Base-by-base conservation (phyloP, 2,797 vertebrate species). In the Clarias platycephalus region DNA sequence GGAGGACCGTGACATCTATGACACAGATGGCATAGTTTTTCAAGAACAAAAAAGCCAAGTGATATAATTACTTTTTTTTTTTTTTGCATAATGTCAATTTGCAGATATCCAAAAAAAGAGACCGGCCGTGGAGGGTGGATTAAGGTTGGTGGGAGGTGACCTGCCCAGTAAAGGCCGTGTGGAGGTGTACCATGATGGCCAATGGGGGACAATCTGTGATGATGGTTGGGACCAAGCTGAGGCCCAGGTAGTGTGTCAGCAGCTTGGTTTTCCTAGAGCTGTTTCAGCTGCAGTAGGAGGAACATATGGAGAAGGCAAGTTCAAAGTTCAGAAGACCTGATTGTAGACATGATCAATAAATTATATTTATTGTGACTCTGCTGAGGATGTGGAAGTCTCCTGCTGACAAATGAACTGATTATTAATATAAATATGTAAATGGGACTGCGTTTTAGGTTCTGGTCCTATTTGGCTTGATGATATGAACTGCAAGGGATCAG, bases 181-280 rank as follows among this genome's bases (percentile, higher is more conserved):
- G 80, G 94, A 95, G 88, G 55, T 95, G 84, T 95, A 90, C 83
- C 93, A 95, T 15, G 16, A 89, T 3, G 91, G 92, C 1, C 44
- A 83, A 79, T 95, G 94, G 94, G 94, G 95, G 16, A 94, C 94
- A 0, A 92, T 94, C 79, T 95, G 94, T 82, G 93, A 95, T 10
- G 93, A 95, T 9, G 86, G 71, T 22, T 95, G 93, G 93, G 93
- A 90, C 62, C 40, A 92, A 60, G 26, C 76, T 0, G 92, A 94
- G 53, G 92, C 94, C 0, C 86, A 84, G 68, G 93, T 95, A 84
- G 93, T 94, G 84, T 94, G 94, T 88, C 91, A 90, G 22, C 93
- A 95, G 87, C 92, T 95, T 83, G 87, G 87, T 26, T 95, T 93
- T 82, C 88, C 83, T 0, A 88, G 89, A 16, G 95, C 92, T 22